A percentile compares a stretch with the other conserved stretches of the same genome.
phyloP scores from a whole-genome alignment of 2,797 vertebrate species.

The Mus minutoides region DNA sequence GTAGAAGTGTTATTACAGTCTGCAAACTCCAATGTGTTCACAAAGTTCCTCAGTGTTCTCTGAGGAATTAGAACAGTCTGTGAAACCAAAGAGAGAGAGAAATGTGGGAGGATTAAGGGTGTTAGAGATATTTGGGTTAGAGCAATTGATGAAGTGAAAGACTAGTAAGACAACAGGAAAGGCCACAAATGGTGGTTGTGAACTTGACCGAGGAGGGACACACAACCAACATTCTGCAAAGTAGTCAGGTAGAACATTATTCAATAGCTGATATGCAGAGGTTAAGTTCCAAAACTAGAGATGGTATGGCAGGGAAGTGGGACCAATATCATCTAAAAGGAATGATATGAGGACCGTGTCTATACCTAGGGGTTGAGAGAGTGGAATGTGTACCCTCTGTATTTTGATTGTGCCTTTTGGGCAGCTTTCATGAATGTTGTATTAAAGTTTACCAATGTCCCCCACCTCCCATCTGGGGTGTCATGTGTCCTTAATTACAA shows the following conservation, averaged over 20 bases:
- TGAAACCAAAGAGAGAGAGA: too few relatives aligned
- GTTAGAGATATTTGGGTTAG: background rate
- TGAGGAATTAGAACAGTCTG: background rate
- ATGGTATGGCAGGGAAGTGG: background rate
- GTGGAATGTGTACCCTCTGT: background rate
- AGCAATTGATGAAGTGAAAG: background rate
- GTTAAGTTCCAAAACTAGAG: background rate
- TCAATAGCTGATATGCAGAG: background rate
- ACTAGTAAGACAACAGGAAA: background rate
- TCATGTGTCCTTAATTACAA: background rate
- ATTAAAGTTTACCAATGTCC: background rate
- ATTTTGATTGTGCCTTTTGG: background rate
- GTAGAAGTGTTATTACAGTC: background rate
- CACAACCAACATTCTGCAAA: background rate
- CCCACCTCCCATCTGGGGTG: background rate
- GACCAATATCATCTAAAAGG: background rate
- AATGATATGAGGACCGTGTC: background rate
- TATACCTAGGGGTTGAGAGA: background rate
- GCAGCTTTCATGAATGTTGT: background rate
- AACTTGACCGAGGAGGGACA: background rate
- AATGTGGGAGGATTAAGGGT: background rate
- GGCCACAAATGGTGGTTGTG: background rate
- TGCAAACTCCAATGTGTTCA: background rate
- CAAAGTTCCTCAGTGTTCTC: background rate
- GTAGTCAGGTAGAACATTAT: background rate